Percentiles rank a stretch among this genome's conserved stretches.
phyloP scores from a whole-genome alignment of 2,888 invertebrate genomes.

The Parthenolecanium corni region DNA sequence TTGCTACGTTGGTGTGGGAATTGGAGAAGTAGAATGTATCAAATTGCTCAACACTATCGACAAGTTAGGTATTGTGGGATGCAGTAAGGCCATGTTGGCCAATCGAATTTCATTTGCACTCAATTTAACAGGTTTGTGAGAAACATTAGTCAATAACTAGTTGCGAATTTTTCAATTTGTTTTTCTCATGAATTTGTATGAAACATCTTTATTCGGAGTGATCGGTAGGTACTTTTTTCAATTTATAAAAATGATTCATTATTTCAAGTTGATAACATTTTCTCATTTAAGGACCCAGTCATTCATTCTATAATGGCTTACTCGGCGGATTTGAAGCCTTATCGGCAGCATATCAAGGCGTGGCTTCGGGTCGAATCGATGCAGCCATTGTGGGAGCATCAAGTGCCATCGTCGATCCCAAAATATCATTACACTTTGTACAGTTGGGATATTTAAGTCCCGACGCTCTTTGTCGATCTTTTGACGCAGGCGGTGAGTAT shows the following conservation, averaged over 20 bases:
- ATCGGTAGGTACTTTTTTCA: too few relatives aligned
- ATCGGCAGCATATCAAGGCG: constrained; percentile 42
- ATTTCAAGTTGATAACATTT: neutral
- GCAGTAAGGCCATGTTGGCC: constrained; percentile 49
- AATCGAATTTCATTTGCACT: constrained; percentile 50
- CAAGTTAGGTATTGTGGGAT: constrained; percentile 52
- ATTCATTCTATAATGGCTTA: constrained; percentile 49
- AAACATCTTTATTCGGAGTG: too few relatives aligned
- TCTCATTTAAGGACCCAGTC: constrained; percentile 42
- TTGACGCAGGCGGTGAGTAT: constrained; percentile 23
- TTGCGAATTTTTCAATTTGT: neutral
- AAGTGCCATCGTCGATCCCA: constrained; percentile 47
- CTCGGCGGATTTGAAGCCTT: constrained; percentile 54
- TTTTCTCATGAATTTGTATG: too few relatives aligned
- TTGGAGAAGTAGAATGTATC: constrained; percentile 39
- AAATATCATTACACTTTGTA: constrained; percentile 50
- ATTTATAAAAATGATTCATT: too few relatives aligned
- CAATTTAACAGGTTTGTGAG: constrained; percentile 44
- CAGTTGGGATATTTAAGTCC: constrained; percentile 41
- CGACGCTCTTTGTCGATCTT: constrained; percentile 18
- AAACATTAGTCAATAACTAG: too few relatives aligned
- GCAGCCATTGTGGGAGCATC: constrained; percentile 48
- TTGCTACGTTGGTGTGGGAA: constrained; percentile 40
- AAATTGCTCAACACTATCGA: constrained; percentile 44
- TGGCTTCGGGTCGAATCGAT: constrained; percentile 41